These are phyloP conservation scores for Xenopus laevis DNA, from an alignment of 2,113 vertebrate genomes.

Conservation along the genomic window DNA sequence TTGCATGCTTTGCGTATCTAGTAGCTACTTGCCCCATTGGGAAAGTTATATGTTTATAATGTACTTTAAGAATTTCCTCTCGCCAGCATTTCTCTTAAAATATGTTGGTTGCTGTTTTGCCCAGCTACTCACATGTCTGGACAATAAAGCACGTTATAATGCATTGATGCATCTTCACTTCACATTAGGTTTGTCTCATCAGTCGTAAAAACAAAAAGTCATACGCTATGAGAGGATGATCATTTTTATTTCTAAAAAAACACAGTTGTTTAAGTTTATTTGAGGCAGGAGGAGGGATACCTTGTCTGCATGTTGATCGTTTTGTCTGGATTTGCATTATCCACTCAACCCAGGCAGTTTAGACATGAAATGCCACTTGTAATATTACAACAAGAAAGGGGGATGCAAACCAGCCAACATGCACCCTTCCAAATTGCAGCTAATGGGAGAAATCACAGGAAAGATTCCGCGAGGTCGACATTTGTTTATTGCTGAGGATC, in stretches of 20 bases:
- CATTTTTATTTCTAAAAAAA: neutral
- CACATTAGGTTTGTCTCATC: neutral
- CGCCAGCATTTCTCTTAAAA: neutral
- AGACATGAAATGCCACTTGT: slow-evolving; percentile 33
- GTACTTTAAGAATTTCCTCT: no score
- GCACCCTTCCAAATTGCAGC: slow-evolving; percentile 61
- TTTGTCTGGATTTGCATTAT: slow-evolving; percentile 22
- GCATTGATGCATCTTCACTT: neutral
- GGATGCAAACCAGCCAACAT: slow-evolving; percentile 14
- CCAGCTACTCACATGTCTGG: neutral
- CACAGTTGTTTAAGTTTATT: neutral
- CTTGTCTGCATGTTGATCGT: slow-evolving; percentile 5
- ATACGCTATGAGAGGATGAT: neutral
- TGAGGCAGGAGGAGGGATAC: slow-evolving; percentile 7
- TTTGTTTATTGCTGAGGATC: slow-evolving; percentile 91
- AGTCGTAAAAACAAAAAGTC: neutral
- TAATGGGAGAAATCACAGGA: slow-evolving; percentile 58
- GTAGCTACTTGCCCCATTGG: no score
- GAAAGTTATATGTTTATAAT: no score
- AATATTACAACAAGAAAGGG: slow-evolving; percentile 25
- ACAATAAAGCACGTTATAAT: neutral
- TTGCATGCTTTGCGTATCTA: no score
- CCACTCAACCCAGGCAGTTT: slow-evolving; percentile 14
- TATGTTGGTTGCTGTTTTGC: neutral
- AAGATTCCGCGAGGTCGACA: slow-evolving; percentile 71